Percentiles rank a stretch among this genome's conserved stretches.
phyloP scores from a whole-genome alignment of 1,140 invertebrate species.

The Lepidurus packardi region DNA sequence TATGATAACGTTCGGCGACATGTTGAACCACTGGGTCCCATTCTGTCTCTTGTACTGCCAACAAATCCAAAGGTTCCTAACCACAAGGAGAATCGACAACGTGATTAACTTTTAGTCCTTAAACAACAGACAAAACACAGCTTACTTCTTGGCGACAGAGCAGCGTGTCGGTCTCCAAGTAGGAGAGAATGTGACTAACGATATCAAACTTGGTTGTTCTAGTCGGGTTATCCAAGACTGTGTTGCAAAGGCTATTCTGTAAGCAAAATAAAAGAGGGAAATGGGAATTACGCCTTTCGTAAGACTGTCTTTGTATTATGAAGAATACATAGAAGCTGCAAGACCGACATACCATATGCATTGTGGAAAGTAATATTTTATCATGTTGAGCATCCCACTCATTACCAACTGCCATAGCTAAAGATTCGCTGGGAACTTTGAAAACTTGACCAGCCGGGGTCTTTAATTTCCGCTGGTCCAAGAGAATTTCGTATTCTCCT shows the following conservation, averaged over 20 bases:
- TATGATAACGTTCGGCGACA: slow-evolving; percentile 73
- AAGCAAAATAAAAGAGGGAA: slow-evolving; percentile 40
- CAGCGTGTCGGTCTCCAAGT: slow-evolving; percentile 80
- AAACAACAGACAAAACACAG: slow-evolving; percentile 44
- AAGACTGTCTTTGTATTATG: slow-evolving; percentile 35
- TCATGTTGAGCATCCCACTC: slow-evolving; percentile 88
- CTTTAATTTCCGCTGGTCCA: slow-evolving; percentile 79
- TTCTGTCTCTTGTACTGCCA: slow-evolving; percentile 65
- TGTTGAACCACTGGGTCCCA: slow-evolving; percentile 86
- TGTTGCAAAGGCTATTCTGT: slow-evolving; percentile 82
- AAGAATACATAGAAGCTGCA: slow-evolving; percentile 30
- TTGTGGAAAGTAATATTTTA: slow-evolving; percentile 65
- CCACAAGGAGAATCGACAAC: not conserved
- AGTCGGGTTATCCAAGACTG: slow-evolving; percentile 83
- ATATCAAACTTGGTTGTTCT: slow-evolving; percentile 68
- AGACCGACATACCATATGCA: slow-evolving; percentile 71
- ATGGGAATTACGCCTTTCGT: not conserved
- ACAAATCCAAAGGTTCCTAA: slow-evolving; percentile 66
- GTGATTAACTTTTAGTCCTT: not conserved
- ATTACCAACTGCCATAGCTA: slow-evolving; percentile 81
- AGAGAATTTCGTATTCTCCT: slow-evolving; percentile 63
- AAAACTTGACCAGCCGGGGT: slow-evolving; percentile 76
- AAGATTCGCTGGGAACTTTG: slow-evolving; percentile 70
- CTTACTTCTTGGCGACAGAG: slow-evolving; percentile 68
- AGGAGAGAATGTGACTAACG: slow-evolving; percentile 70